These are phyloP conservation scores for Brevimyrus niger DNA, from an alignment of 2,113 vertebrate genomes.

Conservation along the genomic window DNA sequence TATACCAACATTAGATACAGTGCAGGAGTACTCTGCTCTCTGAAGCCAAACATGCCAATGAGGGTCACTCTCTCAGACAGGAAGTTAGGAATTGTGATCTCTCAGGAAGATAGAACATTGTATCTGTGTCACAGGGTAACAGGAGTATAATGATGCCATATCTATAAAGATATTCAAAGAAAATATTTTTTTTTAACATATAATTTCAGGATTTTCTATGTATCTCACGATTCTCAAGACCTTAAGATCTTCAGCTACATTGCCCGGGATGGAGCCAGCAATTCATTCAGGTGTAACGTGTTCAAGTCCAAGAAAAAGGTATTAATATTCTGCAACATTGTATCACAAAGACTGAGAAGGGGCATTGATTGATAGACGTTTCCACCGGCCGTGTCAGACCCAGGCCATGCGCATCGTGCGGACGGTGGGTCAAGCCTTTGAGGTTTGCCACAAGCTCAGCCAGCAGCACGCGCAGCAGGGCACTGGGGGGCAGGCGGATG, in stretches of 20 bases:
- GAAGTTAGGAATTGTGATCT: not conserved
- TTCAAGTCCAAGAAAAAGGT: constrained; percentile 80
- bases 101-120: not conserved
- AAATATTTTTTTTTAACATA: not conserved
- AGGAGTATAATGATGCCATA: not conserved
- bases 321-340: not conserved
- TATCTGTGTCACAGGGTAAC: not conserved
- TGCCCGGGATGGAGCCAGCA: constrained; percentile 67
- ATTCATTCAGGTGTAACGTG: constrained; percentile 76
- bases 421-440: constrained; percentile 75
- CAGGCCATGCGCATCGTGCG: constrained; percentile 75
- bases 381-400: constrained; percentile 46
- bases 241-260: constrained; percentile 81
- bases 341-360: too few relatives aligned
- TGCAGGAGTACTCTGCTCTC: not conserved
- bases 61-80: not conserved
- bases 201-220: constrained; percentile 72
- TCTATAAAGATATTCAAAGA: not conserved
- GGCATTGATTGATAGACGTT: not conserved
- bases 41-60: not conserved
- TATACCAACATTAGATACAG: not conserved
- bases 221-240: constrained; percentile 74
- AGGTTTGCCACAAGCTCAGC: constrained; percentile 78
- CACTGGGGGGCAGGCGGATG: constrained; percentile 62
- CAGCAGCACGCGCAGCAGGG: constrained; percentile 70